A percentile compares a stretch with the other conserved stretches of the same genome.
These are phyloP conservation scores for Bombyx huttoni DNA, from an alignment of 2,888 invertebrate species.

Conservation along the genomic window DNA sequence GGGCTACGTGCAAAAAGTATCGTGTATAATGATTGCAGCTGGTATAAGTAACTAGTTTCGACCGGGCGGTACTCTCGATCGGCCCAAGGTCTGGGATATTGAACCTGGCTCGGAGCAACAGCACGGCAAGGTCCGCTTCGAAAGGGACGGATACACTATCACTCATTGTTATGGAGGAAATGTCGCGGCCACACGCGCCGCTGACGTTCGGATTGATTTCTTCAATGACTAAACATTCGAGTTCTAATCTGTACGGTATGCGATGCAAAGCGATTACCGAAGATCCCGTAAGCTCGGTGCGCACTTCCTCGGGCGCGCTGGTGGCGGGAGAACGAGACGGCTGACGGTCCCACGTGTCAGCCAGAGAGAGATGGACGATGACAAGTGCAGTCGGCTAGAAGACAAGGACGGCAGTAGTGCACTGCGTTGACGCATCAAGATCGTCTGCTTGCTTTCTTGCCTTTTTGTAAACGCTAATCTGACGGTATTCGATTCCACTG, in stretches of 20 bases:
- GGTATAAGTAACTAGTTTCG: constrained; percentile 54
- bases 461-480: constrained; percentile 42
- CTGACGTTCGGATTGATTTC: constrained; percentile 25
- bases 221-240: constrained; percentile 39
- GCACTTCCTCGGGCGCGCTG: constrained; percentile 43
- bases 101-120: constrained; percentile 63
- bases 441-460: constrained; percentile 45
- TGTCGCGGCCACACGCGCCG: constrained; percentile 61
- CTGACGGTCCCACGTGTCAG: constrained; percentile 13
- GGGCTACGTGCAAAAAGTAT: constrained; percentile 6
- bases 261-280: constrained; percentile 46
- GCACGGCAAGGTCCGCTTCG: constrained; percentile 56
- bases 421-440: constrained; percentile 64
- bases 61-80: constrained; percentile 51
- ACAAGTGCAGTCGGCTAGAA: constrained; percentile 34
- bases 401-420: constrained; percentile 46
- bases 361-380: constrained; percentile 26
- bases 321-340: constrained; percentile 14
- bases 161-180: constrained; percentile 65
- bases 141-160: constrained; percentile 64
- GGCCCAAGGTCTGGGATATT: constrained; percentile 70
- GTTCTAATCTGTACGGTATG: constrained; percentile 48
- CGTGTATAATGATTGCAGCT: neutral
- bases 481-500: constrained; percentile 52
- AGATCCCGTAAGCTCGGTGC: constrained; percentile 43